These are phyloP conservation scores for Liposcelis brunnea DNA, from an alignment of 2,888 invertebrate genomes.

Conservation along the genomic window DNA sequence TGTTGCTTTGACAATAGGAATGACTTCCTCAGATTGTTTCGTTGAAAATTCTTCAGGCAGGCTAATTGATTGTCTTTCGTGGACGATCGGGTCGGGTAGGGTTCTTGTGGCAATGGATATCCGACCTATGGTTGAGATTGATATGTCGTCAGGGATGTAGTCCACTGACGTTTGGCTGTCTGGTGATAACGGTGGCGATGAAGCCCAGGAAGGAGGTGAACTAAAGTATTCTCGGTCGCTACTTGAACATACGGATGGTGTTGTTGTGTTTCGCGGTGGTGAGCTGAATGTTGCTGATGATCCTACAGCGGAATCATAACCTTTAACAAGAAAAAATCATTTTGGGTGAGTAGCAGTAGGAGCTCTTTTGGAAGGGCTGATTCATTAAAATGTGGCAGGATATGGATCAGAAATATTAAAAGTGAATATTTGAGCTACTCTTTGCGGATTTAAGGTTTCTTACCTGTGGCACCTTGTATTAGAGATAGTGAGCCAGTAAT, in stretches of 20 bases:
- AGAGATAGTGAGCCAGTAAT: slow-evolving; percentile 27
- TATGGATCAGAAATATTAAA: too few species aligned
- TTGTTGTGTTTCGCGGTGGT: slow-evolving; percentile 32
- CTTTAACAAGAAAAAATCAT: slow-evolving; percentile 13
- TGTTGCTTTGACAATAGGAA: slow-evolving; percentile 13
- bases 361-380: too few species aligned
- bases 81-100: too few species aligned
- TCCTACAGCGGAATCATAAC: slow-evolving; percentile 46
- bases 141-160: slow-evolving; percentile 34
- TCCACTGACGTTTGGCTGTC: slow-evolving; percentile 25
- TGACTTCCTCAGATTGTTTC: background rate
- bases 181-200: slow-evolving; percentile 38
- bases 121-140: slow-evolving; percentile 19
- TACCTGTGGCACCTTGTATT: slow-evolving; percentile 21
- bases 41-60: slow-evolving; percentile 10
- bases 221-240: slow-evolving; percentile 27
- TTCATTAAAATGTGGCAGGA: too few species aligned
- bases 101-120: background rate
- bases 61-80: background rate
- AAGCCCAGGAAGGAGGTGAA: slow-evolving; percentile 39
- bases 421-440: too few species aligned
- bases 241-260: slow-evolving; percentile 15
- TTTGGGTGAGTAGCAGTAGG: too few species aligned
- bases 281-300: slow-evolving; percentile 37
- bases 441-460: too few species aligned